Conservation (phyloP, 23 tunicate species). For the Halocynthia roretzi region DNA sequence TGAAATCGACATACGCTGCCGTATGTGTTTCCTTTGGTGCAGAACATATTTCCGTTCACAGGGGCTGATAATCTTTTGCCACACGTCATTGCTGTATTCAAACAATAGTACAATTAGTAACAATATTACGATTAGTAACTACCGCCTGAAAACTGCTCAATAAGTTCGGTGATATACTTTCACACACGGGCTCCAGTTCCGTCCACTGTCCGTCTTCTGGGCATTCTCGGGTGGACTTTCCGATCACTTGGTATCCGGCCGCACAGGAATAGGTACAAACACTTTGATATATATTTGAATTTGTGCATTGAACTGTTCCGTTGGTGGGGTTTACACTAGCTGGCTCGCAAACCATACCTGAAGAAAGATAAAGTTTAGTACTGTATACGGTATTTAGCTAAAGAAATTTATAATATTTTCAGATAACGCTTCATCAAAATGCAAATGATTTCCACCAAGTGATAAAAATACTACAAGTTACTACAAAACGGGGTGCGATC, state of each 20-base stretch:
- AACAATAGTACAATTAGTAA: background rate
- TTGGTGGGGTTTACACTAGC: constrained; percentile 6
- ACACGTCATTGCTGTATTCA: constrained; percentile 3
- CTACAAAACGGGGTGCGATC: no score
- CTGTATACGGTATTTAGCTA: no score
- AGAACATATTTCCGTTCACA: constrained; percentile 31
- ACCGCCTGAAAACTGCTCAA: background rate
- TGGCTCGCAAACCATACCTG: background rate
- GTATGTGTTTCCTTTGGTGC: constrained; percentile 19
- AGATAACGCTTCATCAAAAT: no score
- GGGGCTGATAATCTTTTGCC: constrained; percentile 1
- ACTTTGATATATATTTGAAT: constrained; percentile 30
- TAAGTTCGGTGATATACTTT: constrained; percentile 13
- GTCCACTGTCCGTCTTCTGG: constrained; percentile 33
- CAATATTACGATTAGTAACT: background rate
- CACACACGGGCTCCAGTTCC: constrained; percentile 18
- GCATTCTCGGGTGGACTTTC: constrained; percentile 11
- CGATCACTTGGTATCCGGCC: constrained; percentile 25
- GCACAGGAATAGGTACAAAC: constrained; percentile 28
- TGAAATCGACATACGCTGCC: constrained; percentile 49
- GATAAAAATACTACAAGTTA: no score
- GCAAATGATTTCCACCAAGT: no score
- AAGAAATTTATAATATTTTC: no score
- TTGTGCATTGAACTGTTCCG: constrained; percentile 24
- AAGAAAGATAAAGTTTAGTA: background rate